Percentiles rank a stretch among this genome's conserved stretches.
Conservation (phyloP, 2,888 invertebrate genomes). For the Amiota minor region DNA sequence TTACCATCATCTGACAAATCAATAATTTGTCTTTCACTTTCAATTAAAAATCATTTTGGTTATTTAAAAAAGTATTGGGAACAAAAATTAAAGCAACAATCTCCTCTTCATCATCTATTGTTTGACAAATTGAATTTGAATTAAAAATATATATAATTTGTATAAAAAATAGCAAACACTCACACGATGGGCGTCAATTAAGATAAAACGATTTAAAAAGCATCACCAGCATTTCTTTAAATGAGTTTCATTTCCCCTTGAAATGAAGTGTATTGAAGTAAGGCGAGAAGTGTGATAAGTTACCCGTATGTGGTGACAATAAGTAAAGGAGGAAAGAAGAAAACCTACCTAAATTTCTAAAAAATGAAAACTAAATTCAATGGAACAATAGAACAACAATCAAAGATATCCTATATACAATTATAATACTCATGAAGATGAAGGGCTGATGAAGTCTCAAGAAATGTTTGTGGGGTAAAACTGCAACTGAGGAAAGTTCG, state of each 20-base stretch:
- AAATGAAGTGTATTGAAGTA: no score
- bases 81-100: neutral
- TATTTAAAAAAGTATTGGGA: neutral
- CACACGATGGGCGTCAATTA: conserved; percentile 33
- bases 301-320: conserved; percentile 51
- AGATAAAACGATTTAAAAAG: conserved; percentile 32
- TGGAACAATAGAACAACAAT: neutral
- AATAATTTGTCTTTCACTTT: neutral
- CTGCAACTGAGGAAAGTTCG: no score
- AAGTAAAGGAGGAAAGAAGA: conserved; percentile 24
- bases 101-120: conserved; percentile 30
- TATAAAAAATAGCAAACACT: neutral
- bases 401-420: neutral
- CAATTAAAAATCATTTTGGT: conserved; percentile 1
- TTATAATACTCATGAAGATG: neutral
- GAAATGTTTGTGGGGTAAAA: conserved; percentile 5
- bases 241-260: no score
- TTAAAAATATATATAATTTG: conserved; percentile 13
- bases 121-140: conserved; percentile 59
- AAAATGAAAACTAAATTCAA: conserved; percentile 24
- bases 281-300: conserved; percentile 25
- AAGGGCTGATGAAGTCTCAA: neutral
- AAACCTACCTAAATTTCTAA: conserved; percentile 36
- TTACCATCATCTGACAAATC: neutral
- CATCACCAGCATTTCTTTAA: conserved; percentile 51